Percentiles rank a stretch among this genome's conserved stretches.
Evolutionary conservation across 2,797 vertebrate genomes (phyloP).

Genomic region (Sebastes diaconus): DNA sequence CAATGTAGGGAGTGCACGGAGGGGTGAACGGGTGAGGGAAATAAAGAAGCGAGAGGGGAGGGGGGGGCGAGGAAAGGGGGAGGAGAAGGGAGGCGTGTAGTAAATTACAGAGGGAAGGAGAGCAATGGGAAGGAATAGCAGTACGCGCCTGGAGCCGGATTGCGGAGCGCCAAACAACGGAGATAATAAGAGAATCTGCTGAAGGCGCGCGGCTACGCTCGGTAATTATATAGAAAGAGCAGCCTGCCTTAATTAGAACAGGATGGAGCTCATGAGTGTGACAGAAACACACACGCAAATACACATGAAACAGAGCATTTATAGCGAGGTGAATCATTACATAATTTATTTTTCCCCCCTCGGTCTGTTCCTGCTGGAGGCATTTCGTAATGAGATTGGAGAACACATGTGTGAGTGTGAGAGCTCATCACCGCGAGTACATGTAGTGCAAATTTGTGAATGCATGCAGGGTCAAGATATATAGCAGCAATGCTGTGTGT

Average conservation of each 20-base stretch:
- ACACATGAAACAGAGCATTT: constrained; percentile 26
- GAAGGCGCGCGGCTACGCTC: constrained; percentile 48
- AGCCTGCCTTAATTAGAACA: constrained; percentile 70
- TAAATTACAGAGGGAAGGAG: constrained; percentile 54
- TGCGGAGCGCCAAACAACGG: constrained; percentile 58
- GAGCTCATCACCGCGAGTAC: background rate
- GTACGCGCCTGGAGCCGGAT: constrained; percentile 49
- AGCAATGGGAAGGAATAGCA: constrained; percentile 45
- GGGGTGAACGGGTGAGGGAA: constrained; percentile 42
- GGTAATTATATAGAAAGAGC: constrained; percentile 66
- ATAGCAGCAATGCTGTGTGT: background rate
- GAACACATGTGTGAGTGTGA: constrained; percentile 17
- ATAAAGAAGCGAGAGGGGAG: background rate
- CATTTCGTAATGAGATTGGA: constrained; percentile 48
- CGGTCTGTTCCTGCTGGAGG: constrained; percentile 39
- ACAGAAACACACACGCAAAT: constrained; percentile 22
- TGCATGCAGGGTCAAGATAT: background rate
- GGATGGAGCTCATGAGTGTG: constrained; percentile 45
- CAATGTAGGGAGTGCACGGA: background rate
- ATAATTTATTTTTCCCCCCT: constrained; percentile 33
- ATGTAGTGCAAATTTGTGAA: background rate
- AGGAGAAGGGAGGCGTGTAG: constrained; percentile 21
- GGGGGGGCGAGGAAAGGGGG: constrained; percentile 13
- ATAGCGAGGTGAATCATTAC: constrained; percentile 57
- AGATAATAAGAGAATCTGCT: constrained; percentile 66